phyloP scores from a whole-genome alignment of 35 echinoderm and acorn worm species.

The Heliocidaris tuberculata region DNA sequence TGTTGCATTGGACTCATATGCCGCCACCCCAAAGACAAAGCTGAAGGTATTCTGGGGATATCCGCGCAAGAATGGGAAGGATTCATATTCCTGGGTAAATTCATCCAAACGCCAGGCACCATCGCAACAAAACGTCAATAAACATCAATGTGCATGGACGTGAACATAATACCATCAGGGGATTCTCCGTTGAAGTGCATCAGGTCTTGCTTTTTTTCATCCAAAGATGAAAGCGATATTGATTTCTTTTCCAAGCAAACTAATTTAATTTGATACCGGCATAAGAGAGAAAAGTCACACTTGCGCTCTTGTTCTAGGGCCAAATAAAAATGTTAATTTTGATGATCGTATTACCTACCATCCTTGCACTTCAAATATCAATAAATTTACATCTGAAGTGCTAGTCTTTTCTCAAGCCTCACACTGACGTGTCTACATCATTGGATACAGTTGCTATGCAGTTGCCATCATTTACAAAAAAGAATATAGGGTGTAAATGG shows the following conservation, averaged over 20 bases:
- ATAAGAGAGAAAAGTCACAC: constrained; percentile 25
- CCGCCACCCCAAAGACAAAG: not conserved
- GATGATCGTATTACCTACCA: not conserved
- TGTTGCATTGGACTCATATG: not conserved
- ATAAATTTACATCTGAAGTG: not conserved
- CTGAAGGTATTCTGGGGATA: not conserved
- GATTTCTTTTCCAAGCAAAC: constrained; percentile 34
- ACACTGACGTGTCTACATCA: too few species aligned
- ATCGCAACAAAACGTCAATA: constrained; percentile 22
- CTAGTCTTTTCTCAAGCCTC: not conserved
- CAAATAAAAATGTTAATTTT: not conserved
- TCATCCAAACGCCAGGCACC: not conserved
- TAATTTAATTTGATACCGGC: constrained; percentile 30
- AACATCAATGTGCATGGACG: not conserved
- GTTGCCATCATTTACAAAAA: too few species aligned
- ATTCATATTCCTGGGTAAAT: not conserved
- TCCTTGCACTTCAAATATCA: constrained; percentile 10
- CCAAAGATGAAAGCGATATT: constrained; percentile 31
- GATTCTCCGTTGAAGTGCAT: not conserved
- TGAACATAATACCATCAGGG: constrained; percentile 19
- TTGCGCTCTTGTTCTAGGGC: constrained; percentile 6
- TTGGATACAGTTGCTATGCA: too few species aligned
- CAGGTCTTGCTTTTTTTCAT: not conserved
- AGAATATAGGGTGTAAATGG: too few species aligned
- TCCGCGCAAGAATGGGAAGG: not conserved